phyloP scores from a whole-genome alignment of 2,113 vertebrate genomes.

The Ptyas mucosa region DNA sequence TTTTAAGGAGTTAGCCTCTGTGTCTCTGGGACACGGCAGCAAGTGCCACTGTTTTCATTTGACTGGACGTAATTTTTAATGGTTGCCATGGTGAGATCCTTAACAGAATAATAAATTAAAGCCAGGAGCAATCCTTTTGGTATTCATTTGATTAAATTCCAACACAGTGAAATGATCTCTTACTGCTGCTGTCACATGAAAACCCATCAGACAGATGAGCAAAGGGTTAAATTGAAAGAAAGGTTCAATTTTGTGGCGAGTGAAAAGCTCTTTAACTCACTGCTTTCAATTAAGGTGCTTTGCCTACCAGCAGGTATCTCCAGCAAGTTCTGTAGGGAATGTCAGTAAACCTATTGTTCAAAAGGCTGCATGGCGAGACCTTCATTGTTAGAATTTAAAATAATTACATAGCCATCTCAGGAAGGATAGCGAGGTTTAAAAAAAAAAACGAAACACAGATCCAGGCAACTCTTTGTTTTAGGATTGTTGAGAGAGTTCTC shows the following conservation, averaged over 20 bases:
- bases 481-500: not conserved
- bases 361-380: not conserved
- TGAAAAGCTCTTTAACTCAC: constrained; percentile 3
- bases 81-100: constrained; percentile 37
- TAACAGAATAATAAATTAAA: constrained; percentile 40
- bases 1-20: not conserved
- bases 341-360: not conserved
- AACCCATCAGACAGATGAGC: constrained; percentile 28
- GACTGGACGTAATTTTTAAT: constrained; percentile 34
- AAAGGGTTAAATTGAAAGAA: not conserved
- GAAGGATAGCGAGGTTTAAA: not conserved
- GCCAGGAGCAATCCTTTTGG: constrained; percentile 16
- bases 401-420: not conserved
- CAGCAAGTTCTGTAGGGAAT: not conserved
- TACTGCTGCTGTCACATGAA: constrained; percentile 5
- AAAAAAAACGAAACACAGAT: not conserved
- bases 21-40: not conserved
- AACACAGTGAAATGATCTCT: constrained; percentile 8
- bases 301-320: not conserved
- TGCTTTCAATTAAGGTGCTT: not conserved
- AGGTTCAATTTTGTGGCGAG: constrained; percentile 10
- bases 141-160: constrained; percentile 4
- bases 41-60: constrained; percentile 28
- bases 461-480: not conserved
- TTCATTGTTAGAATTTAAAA: not conserved